Conservation (phyloP, 2,797 vertebrate genomes). For the Cyclura pinguis region DNA sequence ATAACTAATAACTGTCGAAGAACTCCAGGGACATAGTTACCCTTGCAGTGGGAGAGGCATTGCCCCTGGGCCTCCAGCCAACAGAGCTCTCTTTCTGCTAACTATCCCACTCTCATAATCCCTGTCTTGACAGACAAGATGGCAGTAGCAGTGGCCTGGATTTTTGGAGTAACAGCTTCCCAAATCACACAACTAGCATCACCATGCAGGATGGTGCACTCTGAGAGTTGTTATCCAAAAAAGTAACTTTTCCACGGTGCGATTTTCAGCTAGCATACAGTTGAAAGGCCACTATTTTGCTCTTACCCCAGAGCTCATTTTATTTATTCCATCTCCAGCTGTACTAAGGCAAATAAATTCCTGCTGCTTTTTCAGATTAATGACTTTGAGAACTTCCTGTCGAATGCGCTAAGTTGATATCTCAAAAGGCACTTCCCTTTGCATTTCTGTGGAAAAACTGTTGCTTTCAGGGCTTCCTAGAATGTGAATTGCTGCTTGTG, state of each 20-base stretch:
- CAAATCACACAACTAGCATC: neutral
- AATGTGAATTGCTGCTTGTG: neutral
- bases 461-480: slow-evolving; percentile 23
- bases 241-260: neutral
- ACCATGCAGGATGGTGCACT: neutral
- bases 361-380: slow-evolving; percentile 8
- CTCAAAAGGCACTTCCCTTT: neutral
- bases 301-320: neutral
- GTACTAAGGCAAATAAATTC: slow-evolving; percentile 14
- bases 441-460: neutral
- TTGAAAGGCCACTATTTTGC: neutral
- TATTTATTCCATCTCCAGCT: neutral
- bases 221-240: neutral
- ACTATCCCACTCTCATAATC: no score
- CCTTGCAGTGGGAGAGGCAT: no score
- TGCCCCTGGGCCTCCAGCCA: no score
- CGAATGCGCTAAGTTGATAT: neutral
- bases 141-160: neutral
- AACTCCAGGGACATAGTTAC: no score
- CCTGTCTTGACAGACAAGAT: neutral
- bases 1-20: no score
- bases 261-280: neutral
- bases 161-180: neutral
- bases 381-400: slow-evolving; percentile 24
- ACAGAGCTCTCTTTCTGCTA: no score